Percentiles rank a stretch among this genome's conserved stretches.
Evolutionary conservation across 2,888 invertebrate species (phyloP).

Genomic region (Ecdyonurus torrentis): DNA sequence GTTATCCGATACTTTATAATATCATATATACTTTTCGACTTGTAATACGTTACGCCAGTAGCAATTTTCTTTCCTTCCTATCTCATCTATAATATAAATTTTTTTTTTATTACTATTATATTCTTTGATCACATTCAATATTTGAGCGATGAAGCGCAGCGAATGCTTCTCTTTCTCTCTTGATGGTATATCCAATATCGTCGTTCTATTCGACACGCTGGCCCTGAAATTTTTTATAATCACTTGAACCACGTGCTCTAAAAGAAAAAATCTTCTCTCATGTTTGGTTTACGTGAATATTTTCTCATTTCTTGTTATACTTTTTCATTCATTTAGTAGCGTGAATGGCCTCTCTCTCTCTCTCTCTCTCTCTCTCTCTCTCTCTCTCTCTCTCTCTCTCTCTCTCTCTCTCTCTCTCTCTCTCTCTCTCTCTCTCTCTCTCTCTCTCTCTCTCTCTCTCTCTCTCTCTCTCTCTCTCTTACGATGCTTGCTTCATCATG

Average conservation of each 20-base stretch:
- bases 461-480: too few relatives aligned
- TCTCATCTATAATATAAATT: not conserved
- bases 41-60: not conserved
- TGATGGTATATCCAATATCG: not conserved
- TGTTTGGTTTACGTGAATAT: not conserved
- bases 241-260: not conserved
- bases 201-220: not conserved
- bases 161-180: not conserved
- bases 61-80: not conserved
- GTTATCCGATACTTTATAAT: too few relatives aligned
- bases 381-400: not conserved
- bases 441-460: too few relatives aligned
- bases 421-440: too few relatives aligned
- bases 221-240: not conserved
- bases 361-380: not conserved
- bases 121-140: not conserved
- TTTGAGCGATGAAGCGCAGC: not conserved
- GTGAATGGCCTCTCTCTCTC: not conserved
- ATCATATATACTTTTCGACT: not conserved
- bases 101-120: not conserved
- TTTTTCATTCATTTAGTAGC: too few relatives aligned
- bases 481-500: too few relatives aligned
- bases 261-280: not conserved
- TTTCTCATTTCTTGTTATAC: not conserved
- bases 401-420: too few relatives aligned